Evolutionary conservation across 2,888 invertebrate genomes (phyloP), one percentile per base, ranked within the genome.

Genomic region (Lutraria lutraria): DNA sequence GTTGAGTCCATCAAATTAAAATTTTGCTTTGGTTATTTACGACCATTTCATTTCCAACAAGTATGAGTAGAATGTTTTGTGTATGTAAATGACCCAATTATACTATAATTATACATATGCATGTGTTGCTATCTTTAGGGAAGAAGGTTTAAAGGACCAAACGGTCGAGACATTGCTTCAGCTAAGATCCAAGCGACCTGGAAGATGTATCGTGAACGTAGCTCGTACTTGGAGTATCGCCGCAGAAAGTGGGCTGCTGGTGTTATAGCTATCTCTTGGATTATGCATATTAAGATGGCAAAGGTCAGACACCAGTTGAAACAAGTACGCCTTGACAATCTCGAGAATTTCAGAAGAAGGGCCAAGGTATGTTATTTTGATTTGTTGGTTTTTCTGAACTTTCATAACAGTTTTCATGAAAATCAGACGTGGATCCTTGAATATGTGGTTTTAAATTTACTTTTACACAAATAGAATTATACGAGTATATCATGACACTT

Each of bases 201-300:
- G 95, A 92, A 95, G 87, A 92, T 95, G 93, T 95, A 93, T 90
- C 85, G 92, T 31, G 95, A 96, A 81, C 91, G 96, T 0, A 94
- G 91, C 19, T 92, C 94, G 52, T 96, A 96, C 91, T 90, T 96
- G 86, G 96, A 96, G 54, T 96, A 95, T 88, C 93, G 96, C 10
- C 93, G 94, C 15, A 94, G 95, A 93, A 96, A 96, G 92, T 96
- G 96, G 96, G 96, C 96, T 1, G 96, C 96, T 0, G 96, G 96
- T 53, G 96, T 96, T 4, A 96, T 96, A 86, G 96, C 96, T 76
- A 95, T 96, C 53, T 95, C 96, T 0, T 97, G 96, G 96, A 94
- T 96, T 83, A 96, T 96, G 95, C 95, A 96, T 87, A 94, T 96
- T 82, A 96, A 96, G 94, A 95, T 96, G 95, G 92, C 95, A 25